Conservation (phyloP, 2,797 vertebrate species). For the Anguilla megastoma region DNA sequence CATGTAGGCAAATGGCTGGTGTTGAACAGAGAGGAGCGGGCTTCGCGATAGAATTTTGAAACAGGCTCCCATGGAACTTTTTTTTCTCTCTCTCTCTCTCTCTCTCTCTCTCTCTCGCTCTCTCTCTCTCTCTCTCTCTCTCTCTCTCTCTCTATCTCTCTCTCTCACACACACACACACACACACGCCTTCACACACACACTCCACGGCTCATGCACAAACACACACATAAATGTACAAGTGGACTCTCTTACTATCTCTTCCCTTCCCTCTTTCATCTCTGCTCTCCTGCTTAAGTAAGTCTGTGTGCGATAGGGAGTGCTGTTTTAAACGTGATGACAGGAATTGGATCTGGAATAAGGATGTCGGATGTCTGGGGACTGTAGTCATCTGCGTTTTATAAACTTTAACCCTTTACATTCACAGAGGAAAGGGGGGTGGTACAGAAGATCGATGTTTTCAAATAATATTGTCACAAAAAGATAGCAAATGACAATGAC, state of each 20-base stretch:
- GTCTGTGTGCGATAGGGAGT: conserved; percentile 51
- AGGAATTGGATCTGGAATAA: conserved; percentile 10
- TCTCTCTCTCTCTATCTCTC: not conserved
- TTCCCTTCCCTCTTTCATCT: conserved; percentile 47
- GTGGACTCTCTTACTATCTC: not conserved
- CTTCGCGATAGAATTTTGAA: too few relatives aligned
- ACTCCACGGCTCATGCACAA: not conserved
- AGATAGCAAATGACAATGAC: not conserved
- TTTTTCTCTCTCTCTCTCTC: too few relatives aligned
- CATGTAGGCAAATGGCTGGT: too few relatives aligned
- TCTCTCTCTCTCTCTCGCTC: not conserved
- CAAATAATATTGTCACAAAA: not conserved
- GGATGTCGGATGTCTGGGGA: conserved; percentile 19
- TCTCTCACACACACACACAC: conserved; percentile 56
- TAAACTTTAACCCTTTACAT: conserved; percentile 28
- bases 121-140: not conserved
- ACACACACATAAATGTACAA: not conserved
- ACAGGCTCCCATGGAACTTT: too few relatives aligned
- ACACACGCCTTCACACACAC: conserved; percentile 26
- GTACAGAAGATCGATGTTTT: not conserved
- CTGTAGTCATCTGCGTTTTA: conserved; percentile 43
- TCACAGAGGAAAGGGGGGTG: not conserved
- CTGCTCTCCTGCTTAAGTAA: conserved; percentile 55
- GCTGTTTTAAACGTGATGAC: conserved; percentile 8
- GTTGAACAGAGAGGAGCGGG: too few relatives aligned